Evolutionary conservation across 2,888 invertebrate genomes (phyloP).

Genomic region (Gryllus longicercus): DNA sequence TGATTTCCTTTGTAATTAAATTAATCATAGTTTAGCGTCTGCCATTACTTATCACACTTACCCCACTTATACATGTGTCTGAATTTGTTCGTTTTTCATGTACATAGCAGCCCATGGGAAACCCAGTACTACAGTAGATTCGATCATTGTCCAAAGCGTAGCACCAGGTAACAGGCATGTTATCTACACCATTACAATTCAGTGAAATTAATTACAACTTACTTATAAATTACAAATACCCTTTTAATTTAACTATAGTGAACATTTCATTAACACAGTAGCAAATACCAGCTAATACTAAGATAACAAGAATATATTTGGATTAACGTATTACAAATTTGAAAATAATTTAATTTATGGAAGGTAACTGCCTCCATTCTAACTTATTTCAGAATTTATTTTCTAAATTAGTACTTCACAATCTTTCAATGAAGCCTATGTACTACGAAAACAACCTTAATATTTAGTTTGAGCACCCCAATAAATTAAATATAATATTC

Average conservation of each 20-base stretch:
- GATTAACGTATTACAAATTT: no score
- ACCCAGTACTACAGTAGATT: constrained; percentile 89
- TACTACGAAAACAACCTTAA: neutral
- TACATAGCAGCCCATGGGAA: constrained; percentile 95
- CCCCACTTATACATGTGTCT: constrained; percentile 43
- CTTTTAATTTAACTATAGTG: no score
- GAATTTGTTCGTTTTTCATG: constrained; percentile 47
- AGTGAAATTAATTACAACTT: constrained; percentile 39
- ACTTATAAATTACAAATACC: constrained; percentile 54
- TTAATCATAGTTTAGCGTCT: no score
- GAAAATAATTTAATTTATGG: no score
- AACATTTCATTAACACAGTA: neutral
- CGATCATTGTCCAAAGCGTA: constrained; percentile 68
- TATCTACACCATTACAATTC: constrained; percentile 58
- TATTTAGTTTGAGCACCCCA: neutral
- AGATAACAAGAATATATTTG: no score
- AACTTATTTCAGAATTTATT: no score
- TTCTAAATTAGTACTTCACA: no score
- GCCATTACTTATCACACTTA: constrained; percentile 35
- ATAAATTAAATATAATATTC: neutral
- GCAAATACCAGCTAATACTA: no score
- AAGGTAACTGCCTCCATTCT: no score
- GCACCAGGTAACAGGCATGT: constrained; percentile 99
- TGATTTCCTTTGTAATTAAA: neutral
- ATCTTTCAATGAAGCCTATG: neutral